Base-by-base conservation (phyloP, 2,888 invertebrate species). In the Sminthurides aquaticus region DNA sequence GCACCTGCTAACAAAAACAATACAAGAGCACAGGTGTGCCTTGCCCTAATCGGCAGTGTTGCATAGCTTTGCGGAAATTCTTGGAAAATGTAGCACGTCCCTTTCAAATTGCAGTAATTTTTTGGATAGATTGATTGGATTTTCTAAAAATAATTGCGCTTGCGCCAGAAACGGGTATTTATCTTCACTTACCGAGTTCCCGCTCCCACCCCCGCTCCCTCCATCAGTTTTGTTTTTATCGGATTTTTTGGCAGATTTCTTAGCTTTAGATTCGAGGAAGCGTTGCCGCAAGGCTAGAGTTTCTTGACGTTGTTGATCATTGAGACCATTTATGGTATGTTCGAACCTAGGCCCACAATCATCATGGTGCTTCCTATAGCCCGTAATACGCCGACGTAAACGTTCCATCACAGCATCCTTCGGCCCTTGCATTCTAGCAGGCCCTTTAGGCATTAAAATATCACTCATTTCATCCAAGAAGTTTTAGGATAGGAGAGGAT, bases 251-350 rank as follows among this genome's bases (percentile, higher is more conserved):
- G 89, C 87, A 73, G 89, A 87, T 75, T 89, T 84, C 80, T 94
- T 94, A 73, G 90, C 87, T 79, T 92, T 94, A 78, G 88, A 89
- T 80, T 95, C 95, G 76, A 93, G 84, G 80, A 88, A 94, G 71
- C 91, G 85, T 80, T 94, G 92, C 79, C 91, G 90, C 70, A 95
- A 83, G 71, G 90, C 86, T 74, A 87, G 83, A 48, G 94, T 93
- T 79, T 94, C 93, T 80, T 92, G 86, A 75, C 89, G 87, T 79
- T 94, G 91, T 78, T 92, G 92, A 77, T 94, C 93, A 81, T 90
- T 90, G 69, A 89, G 84, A 49, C 90, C 90, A 78, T 84, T 89
- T 80, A 91, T 89, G 71, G 90, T 88, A 78, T 90, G 90, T 78
- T 91, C 91, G 81, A 89, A 93, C 69, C 92, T 84, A 68, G 91